These are phyloP conservation scores for Bombus sibiricus DNA, from an alignment of 1,140 invertebrate genomes.

Conservation along the genomic window DNA sequence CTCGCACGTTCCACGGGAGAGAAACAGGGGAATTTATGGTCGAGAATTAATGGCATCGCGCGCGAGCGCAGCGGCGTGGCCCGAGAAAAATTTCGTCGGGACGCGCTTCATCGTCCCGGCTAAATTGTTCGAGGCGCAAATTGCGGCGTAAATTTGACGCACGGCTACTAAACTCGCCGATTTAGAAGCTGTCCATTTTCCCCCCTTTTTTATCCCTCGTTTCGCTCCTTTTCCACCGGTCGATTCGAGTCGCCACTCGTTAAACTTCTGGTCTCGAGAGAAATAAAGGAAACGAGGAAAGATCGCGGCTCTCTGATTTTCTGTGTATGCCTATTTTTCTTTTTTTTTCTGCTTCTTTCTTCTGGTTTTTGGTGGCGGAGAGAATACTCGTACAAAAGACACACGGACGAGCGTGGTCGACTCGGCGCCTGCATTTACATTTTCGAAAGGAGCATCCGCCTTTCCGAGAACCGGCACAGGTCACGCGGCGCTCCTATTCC, in stretches of 20 bases:
- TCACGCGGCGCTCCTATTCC: conserved; percentile 42
- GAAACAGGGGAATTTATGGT: conserved; percentile 35
- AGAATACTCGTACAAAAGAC: neutral
- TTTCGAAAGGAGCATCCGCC: conserved; percentile 50
- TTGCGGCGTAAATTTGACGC: conserved; percentile 47
- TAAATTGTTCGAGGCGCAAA: conserved; percentile 40
- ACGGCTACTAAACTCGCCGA: conserved; percentile 9
- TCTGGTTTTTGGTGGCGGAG: neutral
- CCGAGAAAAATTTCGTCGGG: conserved; percentile 44
- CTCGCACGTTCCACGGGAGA: conserved; percentile 22
- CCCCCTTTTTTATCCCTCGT: neutral
- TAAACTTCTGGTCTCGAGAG: neutral
- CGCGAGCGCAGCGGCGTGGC: neutral
- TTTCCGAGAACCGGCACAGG: conserved; percentile 51
- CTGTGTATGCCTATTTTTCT: neutral
- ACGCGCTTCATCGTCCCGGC: conserved; percentile 23
- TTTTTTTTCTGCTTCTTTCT: neutral
- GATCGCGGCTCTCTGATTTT: neutral
- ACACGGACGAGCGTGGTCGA: neutral
- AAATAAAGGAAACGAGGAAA: neutral
- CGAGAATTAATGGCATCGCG: conserved; percentile 39
- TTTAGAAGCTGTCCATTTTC: neutral
- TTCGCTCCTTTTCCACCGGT: neutral
- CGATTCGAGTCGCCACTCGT: neutral
- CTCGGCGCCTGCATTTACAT: conserved; percentile 56